These are phyloP conservation scores for Colletes gigas DNA, from an alignment of 1,140 invertebrate species.

Conservation along the genomic window DNA sequence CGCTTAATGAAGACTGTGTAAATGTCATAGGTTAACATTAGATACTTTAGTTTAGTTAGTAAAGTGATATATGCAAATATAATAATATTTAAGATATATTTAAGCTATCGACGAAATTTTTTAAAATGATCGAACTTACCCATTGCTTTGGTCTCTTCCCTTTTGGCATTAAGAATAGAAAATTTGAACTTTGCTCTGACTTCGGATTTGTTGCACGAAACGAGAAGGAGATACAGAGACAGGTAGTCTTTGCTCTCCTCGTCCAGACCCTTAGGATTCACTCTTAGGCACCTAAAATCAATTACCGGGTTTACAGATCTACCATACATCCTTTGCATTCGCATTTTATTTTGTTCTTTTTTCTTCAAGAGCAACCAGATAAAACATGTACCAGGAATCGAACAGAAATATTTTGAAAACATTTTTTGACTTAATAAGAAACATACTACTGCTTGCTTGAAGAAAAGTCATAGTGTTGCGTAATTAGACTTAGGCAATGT, in stretches of 20 bases:
- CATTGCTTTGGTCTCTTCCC: constrained; percentile 99
- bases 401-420: no score
- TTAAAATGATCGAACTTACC: constrained; percentile 82
- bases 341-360: not conserved
- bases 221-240: constrained; percentile 98
- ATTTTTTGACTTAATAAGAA: no score
- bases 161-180: constrained; percentile 99
- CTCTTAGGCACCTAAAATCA: constrained; percentile 93
- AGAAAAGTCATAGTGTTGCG: no score
- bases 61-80: no score
- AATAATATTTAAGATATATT: no score
- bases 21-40: no score
- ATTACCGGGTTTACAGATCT: constrained; percentile 21
- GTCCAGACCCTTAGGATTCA: constrained; percentile 99
- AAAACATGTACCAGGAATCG: no score
- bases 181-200: constrained; percentile 99
- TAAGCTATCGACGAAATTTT: constrained; percentile 23
- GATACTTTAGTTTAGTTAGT: no score
- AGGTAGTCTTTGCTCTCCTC: constrained; percentile 99
- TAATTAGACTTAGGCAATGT: no score
- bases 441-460: no score
- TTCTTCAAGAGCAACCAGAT: no score
- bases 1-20: no score
- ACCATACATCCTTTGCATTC: not conserved
- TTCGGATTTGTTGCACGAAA: constrained; percentile 99